Percentiles rank a stretch among this genome's conserved stretches.
These are phyloP conservation scores for Sakesphorus luctuosus DNA, from an alignment of 2,113 vertebrate genomes.

Conservation along the genomic window DNA sequence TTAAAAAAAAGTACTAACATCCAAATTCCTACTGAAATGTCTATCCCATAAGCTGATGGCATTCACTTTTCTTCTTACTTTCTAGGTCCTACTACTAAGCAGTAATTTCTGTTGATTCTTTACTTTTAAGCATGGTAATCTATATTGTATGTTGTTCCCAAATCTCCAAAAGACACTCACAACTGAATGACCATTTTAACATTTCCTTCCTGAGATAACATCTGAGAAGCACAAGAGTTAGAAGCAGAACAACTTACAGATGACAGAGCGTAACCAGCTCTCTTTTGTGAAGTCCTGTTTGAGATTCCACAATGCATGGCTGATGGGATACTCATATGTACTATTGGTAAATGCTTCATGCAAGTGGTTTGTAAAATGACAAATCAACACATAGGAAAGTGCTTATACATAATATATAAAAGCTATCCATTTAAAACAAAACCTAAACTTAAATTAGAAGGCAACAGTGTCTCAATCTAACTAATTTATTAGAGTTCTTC, in stretches of 20 bases:
- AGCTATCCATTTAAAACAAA: background rate
- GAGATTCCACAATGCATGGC: background rate
- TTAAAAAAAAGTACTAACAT: background rate
- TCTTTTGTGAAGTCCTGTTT: background rate
- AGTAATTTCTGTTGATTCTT: background rate
- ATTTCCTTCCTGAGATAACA: background rate
- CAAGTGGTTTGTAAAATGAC: background rate
- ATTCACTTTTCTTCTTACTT: background rate
- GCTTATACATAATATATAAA: background rate
- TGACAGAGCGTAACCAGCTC: background rate
- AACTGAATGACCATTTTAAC: background rate
- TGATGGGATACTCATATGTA: background rate
- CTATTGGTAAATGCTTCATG: background rate
- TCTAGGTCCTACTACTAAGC: background rate
- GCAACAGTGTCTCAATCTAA: background rate
- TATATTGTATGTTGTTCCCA: background rate
- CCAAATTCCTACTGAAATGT: background rate
- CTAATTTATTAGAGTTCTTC: background rate
- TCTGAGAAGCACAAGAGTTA: background rate
- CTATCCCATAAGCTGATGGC: background rate
- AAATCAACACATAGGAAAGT: background rate
- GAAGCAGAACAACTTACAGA: background rate
- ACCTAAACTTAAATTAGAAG: background rate
- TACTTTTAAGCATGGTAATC: background rate
- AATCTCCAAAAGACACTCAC: background rate